Percentiles rank a stretch among this genome's conserved stretches.
Evolutionary conservation across 2,888 invertebrate species (phyloP).

Genomic region (Cheilosia scutellata): DNA sequence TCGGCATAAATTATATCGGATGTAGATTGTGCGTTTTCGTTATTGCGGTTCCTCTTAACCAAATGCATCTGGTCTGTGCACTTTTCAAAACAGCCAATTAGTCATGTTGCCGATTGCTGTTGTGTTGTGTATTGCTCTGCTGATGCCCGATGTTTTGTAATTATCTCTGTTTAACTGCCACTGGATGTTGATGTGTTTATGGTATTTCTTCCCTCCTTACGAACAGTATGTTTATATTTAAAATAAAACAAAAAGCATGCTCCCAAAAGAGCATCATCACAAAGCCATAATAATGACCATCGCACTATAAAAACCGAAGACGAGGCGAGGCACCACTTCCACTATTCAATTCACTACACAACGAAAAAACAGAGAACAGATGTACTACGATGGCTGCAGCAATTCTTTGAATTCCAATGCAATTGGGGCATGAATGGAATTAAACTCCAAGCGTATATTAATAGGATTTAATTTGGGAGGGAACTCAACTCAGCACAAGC

Average conservation of each 20-base stretch:
- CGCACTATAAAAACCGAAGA: background rate
- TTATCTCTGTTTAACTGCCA: conserved; percentile 33
- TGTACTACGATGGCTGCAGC: background rate
- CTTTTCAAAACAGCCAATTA: conserved; percentile 52
- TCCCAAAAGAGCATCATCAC: conserved; percentile 19
- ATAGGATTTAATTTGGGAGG: conserved; percentile 37
- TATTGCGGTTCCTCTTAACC: conserved; percentile 12
- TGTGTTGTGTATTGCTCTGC: conserved; percentile 1
- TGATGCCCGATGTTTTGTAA: conserved; percentile 28
- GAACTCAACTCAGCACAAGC: conserved; percentile 5
- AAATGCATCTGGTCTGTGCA: conserved; percentile 22
- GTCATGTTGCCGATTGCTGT: conserved; percentile 50
- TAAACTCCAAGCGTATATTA: conserved; percentile 6
- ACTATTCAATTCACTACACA: background rate
- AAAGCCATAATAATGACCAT: conserved; percentile 43
- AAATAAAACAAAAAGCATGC: conserved; percentile 11
- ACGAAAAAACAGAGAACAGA: conserved; percentile 38
- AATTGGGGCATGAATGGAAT: conserved; percentile 60
- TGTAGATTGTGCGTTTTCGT: conserved; percentile 22
- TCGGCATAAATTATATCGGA: conserved; percentile 44
- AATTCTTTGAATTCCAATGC: conserved; percentile 57
- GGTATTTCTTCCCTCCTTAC: conserved; percentile 6
- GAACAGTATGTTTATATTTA: conserved; percentile 29
- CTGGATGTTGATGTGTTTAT: conserved; percentile 40
- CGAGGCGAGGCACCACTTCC: background rate